Evolutionary conservation across 1,140 invertebrate species (phyloP), one percentile per base, ranked within the genome.

Genomic region (Philotrypesis tridentata): DNA sequence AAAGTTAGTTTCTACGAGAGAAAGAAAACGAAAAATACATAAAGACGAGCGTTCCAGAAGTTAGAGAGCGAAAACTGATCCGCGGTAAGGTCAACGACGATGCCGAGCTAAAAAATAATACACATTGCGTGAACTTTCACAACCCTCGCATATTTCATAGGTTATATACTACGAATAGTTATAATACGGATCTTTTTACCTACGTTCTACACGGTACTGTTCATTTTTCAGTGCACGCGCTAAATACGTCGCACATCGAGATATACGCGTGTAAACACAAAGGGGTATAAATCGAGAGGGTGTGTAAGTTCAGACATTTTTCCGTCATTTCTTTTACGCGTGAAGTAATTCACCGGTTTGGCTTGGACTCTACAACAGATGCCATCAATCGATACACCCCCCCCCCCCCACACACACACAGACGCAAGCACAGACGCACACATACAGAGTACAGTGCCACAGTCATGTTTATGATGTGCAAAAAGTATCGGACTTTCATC

Each of bases 1-100:
- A 43, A 37, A 71, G 31, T 17, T 6, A 76, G 33, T 60, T 65
- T 65, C n/a, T 12, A 23, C 60, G 31, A 1, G 73, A 65, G 60
- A 65, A 76, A 76, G 60, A 5, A 33, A 76, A 76, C 63, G 60
- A 5, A 33, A 76, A 27, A 37, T 23, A 71, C 25, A 71, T 71
- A 71, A 71, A 71, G 68, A 21, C 37, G 21, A 0, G 48, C 21
- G 48, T 37, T 27, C 29, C 11, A 37, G 37, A 71, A 63, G 25
- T 23, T 23, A 23, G 33, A 37, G 33, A 40, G 29, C 17, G 7
- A 71, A 71, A 37, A n/a, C n/a, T n/a, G n/a, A n/a, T n/a, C n/a
- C n/a, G n/a, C n/a, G n/a, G n/a, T n/a, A n/a, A n/a, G n/a, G n/a
- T n/a, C n/a, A n/a, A n/a, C n/a, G n/a, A n/a, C n/a, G n/a, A n/a